Base-by-base conservation (phyloP, 2,113 vertebrate species). In the Neopipo cinnamomea region DNA sequence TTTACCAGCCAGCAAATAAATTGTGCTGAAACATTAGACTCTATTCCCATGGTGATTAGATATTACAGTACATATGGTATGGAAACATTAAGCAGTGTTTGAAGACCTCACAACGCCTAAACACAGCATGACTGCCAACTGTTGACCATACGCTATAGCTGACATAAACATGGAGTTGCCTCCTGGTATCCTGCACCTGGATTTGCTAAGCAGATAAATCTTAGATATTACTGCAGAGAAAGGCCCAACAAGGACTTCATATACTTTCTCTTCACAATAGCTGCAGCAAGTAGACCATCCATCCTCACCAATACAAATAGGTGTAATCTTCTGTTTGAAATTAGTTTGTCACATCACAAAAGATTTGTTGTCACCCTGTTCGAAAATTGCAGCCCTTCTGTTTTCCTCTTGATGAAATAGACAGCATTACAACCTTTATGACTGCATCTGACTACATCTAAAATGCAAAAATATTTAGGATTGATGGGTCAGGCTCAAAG, bases 1-100 rank as follows among this genome's bases (percentile, higher is more conserved):
- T n/a, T 70, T 77, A 82, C 78, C 82, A 93, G 82, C 71, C 78
- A 95, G 55, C 44, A 92, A 83, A 92, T 66, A 90, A 88, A 91
- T 76, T 44, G 42, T 72, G 49, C 73, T 82, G 87, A 85, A 91
- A 82, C 31, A 66, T 44, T 59, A 66, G 46, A 27, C 37, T n/a
- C 42, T 74, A 50, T 39, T 85, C 37, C 74, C 23, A 33, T 79
- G 41, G 58, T 79, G 93, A 85, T 66, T 49, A 81, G 37, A 37
- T 79, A 87, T 35, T 89, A 42, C 80, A 66, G 65, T 93, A 79
- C 91, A 85, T 91, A 92, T 87, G 80, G 70, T 70, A 85, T 76
- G 58, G 85, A 91, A 92, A 79, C 74, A 94, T 82, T 72, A 70
- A 75, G 50, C 10, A 0, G 7, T 55, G 73, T 88, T 66, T 50